Base-by-base conservation (phyloP, 2,888 invertebrate genomes). In the Noctua pronuba region DNA sequence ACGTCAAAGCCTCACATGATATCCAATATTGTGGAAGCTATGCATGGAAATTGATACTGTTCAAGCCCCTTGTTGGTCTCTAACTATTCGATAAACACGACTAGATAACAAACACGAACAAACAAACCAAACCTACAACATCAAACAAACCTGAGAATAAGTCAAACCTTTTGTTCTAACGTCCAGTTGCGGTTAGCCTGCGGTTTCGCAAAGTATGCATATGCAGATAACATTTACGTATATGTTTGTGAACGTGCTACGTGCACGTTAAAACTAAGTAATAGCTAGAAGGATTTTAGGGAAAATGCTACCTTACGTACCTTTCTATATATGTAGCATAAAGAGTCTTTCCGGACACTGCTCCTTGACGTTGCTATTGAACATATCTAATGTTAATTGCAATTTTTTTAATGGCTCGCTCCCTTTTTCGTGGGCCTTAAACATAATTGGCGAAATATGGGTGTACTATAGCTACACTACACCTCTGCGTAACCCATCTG, bases 171-270 rank as follows among this genome's bases (percentile, higher is more conserved):
- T 62, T n/a, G 31, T 52, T 41, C 18, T 24, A 71, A 52, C 35
- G n/a, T 24, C 44, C 10, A 78, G 46, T 77, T 77, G 79, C 35
- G 77, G 80, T 71, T 13, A 0, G 35, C 24, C 24, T 72, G 62
- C 24, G 80, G 77, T 64, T 79, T 62, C 18, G 52, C 2, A 11
- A 35, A 44, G 24, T 49, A 49, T 46, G 31, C 10, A 0, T 35
- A 13, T 3, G 11, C 10, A 18, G 18, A 18, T 10, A 10, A 18
- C 16, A 46, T n/a, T n/a, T 6, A 41, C 10, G 41, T 41, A 10
- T 13, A 41, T 21, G 58, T 75, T 75, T 70, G 21, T 28, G 21
- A 41, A 11, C 21, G 21, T 31, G 31, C 8, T 58, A 41, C 58
- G 21, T 41, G 41, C 21, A 16, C 13, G n/a, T 72, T 52, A n/a